phyloP scores from a whole-genome alignment of 2,888 invertebrate species.

The Limnephilus lunatus region DNA sequence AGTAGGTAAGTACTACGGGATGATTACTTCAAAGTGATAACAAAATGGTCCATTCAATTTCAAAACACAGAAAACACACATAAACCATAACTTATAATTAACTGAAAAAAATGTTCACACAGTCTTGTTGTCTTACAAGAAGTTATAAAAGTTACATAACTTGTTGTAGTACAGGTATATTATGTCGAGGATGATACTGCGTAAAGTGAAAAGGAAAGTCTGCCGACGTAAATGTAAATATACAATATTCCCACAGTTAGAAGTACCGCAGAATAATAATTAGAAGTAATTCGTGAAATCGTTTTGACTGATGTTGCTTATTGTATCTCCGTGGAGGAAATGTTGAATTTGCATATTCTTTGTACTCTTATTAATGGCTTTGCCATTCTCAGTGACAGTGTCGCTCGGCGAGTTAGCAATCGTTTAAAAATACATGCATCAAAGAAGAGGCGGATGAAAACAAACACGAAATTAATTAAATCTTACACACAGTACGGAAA shows the following conservation, averaged over 20 bases:
- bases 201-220: slow-evolving; percentile 46
- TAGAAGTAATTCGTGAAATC: slow-evolving; percentile 27
- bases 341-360: slow-evolving; percentile 34
- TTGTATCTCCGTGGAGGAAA: not conserved
- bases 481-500: not conserved
- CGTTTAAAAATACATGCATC: slow-evolving; percentile 2
- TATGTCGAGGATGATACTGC: slow-evolving; percentile 41
- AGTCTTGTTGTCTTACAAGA: not conserved
- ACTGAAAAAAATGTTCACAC: slow-evolving; percentile 40
- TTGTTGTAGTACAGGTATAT: slow-evolving; percentile 23
- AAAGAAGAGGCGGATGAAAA: not conserved
- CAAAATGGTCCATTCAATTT: not conserved
- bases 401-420: slow-evolving; percentile 2
- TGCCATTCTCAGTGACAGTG: slow-evolving; percentile 17
- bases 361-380: slow-evolving; percentile 13
- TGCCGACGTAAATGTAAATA: not conserved
- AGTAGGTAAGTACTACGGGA: not conserved
- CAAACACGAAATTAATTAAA: not conserved
- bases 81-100: slow-evolving; percentile 30
- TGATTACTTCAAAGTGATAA: not conserved
- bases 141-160: slow-evolving; percentile 20
- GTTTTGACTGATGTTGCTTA: slow-evolving; percentile 27
- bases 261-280: slow-evolving; percentile 4
- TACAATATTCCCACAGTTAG: not conserved
- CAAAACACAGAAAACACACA: not conserved